Evolutionary conservation across 2,888 invertebrate species (phyloP), one percentile per base, ranked within the genome.

Genomic region (Lepidochitona cinerea): DNA sequence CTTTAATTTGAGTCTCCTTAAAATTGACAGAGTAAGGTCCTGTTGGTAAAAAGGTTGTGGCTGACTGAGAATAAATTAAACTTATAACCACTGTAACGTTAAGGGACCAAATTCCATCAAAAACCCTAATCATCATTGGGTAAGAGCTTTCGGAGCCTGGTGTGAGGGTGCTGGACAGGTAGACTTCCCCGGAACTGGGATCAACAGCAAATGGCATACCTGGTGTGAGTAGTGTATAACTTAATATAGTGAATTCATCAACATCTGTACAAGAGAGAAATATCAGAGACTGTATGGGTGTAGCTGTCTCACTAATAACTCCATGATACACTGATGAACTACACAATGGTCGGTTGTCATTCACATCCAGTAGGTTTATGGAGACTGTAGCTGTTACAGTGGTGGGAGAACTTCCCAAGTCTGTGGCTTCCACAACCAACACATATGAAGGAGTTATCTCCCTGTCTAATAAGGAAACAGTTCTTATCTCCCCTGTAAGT

Each of bases 61-160:
- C 32, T 32, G 18, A 18, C 49, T 37, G 14, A 32, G 26, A 37
- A 29, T 32, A 23, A n/a, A n/a, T 14, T 32, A 41, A 52, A 23
- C 37, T 1, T 67, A 52, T 32, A 66, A 36, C 0, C 14, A 32
- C 54, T n/a, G 52, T 77, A 76, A 76, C 73, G 73, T 23, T 70
- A 53, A n/a, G 78, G 75, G 49, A 5, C 7, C 18, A 23, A 23
- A 49, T 18, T 49, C 71, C 41, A 70, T 80, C 80, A 37, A 37
- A n/a, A 2, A 74, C 80, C 37, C 6, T 37, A 5, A 79, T 78
- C 1, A 18, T 14, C 32, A n/a, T 4, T 33, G 29, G 9, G n/a
- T 12, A 14, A 23, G 2, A n/a, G 3, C 23, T 23, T n/a, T 1
- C 23, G 49, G 23, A n/a, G 7, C n/a, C 3, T 18, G 49, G 7